Percentiles rank a stretch among this genome's conserved stretches.
These are phyloP conservation scores for Endotricha flammealis DNA, from an alignment of 2,888 invertebrate species.

Conservation along the genomic window DNA sequence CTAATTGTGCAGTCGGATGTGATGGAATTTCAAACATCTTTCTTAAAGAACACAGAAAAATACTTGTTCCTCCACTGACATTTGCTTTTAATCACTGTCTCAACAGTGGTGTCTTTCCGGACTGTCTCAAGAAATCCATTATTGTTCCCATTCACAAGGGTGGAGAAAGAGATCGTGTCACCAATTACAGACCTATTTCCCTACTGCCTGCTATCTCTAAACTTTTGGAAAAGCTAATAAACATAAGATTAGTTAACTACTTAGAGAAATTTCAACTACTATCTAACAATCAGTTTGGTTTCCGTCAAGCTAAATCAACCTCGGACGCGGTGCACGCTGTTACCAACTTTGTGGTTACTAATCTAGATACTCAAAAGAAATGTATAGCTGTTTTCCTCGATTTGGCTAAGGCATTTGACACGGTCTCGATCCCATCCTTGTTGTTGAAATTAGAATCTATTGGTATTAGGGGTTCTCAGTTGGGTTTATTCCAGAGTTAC, in stretches of 20 bases:
- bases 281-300: slow-evolving; percentile 2
- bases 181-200: slow-evolving; percentile 16
- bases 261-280: neutral
- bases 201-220: slow-evolving; percentile 14
- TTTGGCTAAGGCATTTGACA: too few relatives aligned
- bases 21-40: too few relatives aligned
- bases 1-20: too few relatives aligned
- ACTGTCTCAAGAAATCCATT: slow-evolving; percentile 6
- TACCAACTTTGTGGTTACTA: neutral
- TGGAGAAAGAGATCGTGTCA: slow-evolving; percentile 10
- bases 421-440: too few relatives aligned
- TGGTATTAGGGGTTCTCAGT: too few relatives aligned
- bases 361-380: slow-evolving; percentile 1
- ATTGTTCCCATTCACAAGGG: slow-evolving; percentile 16
- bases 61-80: too few relatives aligned
- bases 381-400: slow-evolving; percentile 9
- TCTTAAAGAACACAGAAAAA: too few relatives aligned
- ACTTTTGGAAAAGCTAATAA: slow-evolving; percentile 9
- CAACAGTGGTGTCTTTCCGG: slow-evolving; percentile 1
- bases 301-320: slow-evolving; percentile 5
- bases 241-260: slow-evolving; percentile 3
- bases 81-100: too few relatives aligned
- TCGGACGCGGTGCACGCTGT: slow-evolving; percentile 10
- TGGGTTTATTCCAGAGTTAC: too few relatives aligned
- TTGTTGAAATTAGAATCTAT: too few relatives aligned